phyloP scores from a whole-genome alignment of 2,113 vertebrate genomes.

The Brachyhypopomus occidentalis region DNA sequence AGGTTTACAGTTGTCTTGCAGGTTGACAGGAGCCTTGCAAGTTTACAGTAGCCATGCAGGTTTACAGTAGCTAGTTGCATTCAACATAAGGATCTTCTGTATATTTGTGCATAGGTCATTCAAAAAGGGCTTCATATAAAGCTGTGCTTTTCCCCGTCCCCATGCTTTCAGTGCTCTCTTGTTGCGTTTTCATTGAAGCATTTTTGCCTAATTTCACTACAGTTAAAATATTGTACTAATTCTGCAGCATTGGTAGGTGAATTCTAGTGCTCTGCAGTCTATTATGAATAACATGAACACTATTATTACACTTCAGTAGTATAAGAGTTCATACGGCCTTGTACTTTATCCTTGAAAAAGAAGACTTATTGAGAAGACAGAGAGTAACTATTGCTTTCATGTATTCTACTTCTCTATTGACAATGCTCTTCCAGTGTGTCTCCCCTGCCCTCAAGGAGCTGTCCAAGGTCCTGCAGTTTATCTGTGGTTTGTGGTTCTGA shows the following conservation, averaged over 20 bases:
- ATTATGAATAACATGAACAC: not conserved
- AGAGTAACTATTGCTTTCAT: slow-evolving; percentile 2
- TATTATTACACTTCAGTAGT: not conserved
- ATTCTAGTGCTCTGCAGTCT: not conserved
- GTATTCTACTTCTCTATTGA: slow-evolving; percentile 7
- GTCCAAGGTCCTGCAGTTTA: slow-evolving; percentile 24
- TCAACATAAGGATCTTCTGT: no score
- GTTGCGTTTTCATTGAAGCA: no score
- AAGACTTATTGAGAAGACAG: slow-evolving; percentile 4
- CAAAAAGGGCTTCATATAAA: no score
- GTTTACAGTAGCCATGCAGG: no score
- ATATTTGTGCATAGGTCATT: no score
- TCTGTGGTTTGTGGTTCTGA: slow-evolving; percentile 28
- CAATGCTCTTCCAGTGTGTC: not conserved
- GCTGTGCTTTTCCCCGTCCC: no score
- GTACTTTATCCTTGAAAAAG: not conserved
- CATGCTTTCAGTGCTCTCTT: no score
- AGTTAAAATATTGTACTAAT: not conserved
- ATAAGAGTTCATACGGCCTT: not conserved
- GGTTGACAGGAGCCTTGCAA: no score
- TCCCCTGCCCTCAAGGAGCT: slow-evolving; percentile 3
- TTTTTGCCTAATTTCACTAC: not conserved
- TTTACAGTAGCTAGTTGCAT: no score
- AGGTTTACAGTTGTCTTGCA: no score
- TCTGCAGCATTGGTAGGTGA: not conserved